Conservation (phyloP, 1,140 invertebrate species). For the Drosophila subpulchrella region DNA sequence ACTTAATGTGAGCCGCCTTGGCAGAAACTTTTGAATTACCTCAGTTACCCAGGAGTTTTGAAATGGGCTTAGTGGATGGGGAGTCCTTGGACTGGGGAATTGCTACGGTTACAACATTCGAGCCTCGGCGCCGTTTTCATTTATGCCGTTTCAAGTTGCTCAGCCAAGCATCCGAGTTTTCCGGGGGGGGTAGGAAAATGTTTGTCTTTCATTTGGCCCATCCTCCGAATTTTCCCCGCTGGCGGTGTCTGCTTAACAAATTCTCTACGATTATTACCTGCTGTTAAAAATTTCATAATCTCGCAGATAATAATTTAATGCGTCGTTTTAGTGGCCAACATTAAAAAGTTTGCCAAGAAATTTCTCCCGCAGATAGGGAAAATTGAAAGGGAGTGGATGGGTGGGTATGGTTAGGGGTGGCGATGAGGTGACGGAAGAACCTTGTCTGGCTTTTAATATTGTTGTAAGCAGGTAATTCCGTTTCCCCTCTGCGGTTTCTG, state of each 20-base stretch:
- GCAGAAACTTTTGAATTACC: slow-evolving; percentile 79
- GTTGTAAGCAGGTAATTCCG: slow-evolving; percentile 77
- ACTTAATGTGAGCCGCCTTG: slow-evolving; percentile 73
- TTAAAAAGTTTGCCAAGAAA: slow-evolving; percentile 81
- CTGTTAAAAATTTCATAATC: slow-evolving; percentile 83
- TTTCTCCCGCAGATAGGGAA: slow-evolving; percentile 21
- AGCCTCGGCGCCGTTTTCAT: slow-evolving; percentile 48
- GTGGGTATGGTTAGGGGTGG: background rate
- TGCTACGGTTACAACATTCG: slow-evolving; percentile 65
- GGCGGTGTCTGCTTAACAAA: slow-evolving; percentile 56
- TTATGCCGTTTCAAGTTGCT: slow-evolving; percentile 81
- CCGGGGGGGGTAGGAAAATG: slow-evolving; percentile 46
- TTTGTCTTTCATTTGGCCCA: slow-evolving; percentile 73
- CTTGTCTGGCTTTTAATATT: slow-evolving; percentile 63
- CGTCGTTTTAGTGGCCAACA: slow-evolving; percentile 71
- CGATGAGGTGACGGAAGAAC: slow-evolving; percentile 8
- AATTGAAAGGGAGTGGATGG: slow-evolving; percentile 17
- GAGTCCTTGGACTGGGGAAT: slow-evolving; percentile 36
- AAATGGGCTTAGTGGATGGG: slow-evolving; percentile 26
- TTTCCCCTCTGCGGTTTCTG: slow-evolving; percentile 29
- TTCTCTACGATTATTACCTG: slow-evolving; percentile 81
- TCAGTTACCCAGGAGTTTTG: slow-evolving; percentile 57
- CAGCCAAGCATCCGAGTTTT: slow-evolving; percentile 63
- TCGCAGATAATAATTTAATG: slow-evolving; percentile 81
- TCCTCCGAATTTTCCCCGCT: background rate